These are phyloP conservation scores for Liasis olivaceus DNA, from an alignment of 2,797 vertebrate species.

Conservation along the genomic window DNA sequence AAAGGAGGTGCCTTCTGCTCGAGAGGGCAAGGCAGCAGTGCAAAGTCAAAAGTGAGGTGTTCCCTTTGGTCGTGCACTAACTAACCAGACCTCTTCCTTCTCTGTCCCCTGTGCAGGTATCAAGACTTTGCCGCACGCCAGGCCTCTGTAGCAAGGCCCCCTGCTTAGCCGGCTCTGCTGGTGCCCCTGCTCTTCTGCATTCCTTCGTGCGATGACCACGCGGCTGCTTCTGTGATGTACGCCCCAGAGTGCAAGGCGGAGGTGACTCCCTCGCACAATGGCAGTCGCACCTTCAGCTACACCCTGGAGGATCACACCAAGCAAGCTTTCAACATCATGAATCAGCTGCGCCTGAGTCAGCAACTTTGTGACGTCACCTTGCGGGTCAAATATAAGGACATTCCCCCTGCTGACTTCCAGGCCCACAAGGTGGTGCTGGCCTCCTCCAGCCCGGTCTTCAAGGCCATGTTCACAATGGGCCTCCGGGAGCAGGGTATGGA, in stretches of 20 bases:
- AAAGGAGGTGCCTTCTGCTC: not conserved
- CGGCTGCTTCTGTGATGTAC: constrained; percentile 70
- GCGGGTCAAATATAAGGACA: constrained; percentile 84
- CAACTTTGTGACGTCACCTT: constrained; percentile 93
- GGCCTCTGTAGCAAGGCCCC: not conserved
- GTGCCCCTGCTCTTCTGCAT: not conserved
- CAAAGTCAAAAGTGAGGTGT: not conserved
- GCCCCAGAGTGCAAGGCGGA: constrained; percentile 91
- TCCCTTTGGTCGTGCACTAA: not conserved
- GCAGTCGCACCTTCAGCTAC: constrained; percentile 91
- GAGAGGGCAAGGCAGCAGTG: not conserved
- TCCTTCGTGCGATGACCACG: constrained; percentile 27
- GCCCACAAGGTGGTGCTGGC: constrained; percentile 94
- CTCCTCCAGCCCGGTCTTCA: constrained; percentile 90
- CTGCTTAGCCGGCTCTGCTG: not conserved
- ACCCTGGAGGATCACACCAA: constrained; percentile 91
- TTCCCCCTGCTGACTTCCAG: constrained; percentile 85
- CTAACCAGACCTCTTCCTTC: not conserved
- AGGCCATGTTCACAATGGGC: constrained; percentile 94
- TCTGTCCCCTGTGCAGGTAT: constrained; percentile 11
- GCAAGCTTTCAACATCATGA: constrained; percentile 91
- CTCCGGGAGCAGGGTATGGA: constrained; percentile 92
- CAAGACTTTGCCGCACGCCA: not conserved
- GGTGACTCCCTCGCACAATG: constrained; percentile 90
- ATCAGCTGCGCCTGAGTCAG: constrained; percentile 85